Base-by-base conservation (phyloP, 2,797 vertebrate species). In the Malurus splendens region DNA sequence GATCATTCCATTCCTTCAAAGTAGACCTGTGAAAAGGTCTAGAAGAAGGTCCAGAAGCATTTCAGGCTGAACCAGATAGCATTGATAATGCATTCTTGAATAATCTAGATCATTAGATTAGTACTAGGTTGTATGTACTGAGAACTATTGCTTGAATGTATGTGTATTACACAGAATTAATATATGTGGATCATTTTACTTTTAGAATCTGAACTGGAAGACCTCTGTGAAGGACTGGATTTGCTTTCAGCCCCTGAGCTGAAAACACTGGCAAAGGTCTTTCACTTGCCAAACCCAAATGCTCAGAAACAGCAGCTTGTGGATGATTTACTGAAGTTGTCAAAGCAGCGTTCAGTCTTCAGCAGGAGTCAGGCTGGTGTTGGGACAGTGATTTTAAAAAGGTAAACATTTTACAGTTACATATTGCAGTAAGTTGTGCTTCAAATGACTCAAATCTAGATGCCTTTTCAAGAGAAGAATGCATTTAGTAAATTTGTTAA, bases 231-330 rank as follows among this genome's bases (percentile, higher is more conserved):
- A 84, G 98, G 96, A 33, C 96, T 99, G 78, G 98, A 98, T 82
- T 97, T 99, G 55, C 97, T 99, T 50, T 98, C 98, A 39, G 98
- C 98, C 38, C 98, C 98, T 30, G 99, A 99, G 50, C 96, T 99
- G 25, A 98, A 98, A 96, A 73, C 93, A 44, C 92, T 99, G 91
- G 99, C 98, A 16, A 99, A 99, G 96, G 96, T 97, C 17, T 99
- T 99, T 94, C 98, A 99, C 73, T 86, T 99, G 92, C 96, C 95
- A 54, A 97, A 95, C 83, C 96, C 98, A 56, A 90, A 55, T 10
- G 97, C 96, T 60, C 98, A 98, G 92, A 99, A 98, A 83, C 98
- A 98, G 80, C 98, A 98, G 91, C 96, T 99, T 25, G 91, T 98
- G 33, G 97, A 98, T 0, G 97, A 97, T 10, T 97, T 99, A 51